Evolutionary conservation across 2,888 invertebrate species (phyloP).

Genomic region (Cryptocephalus primarius): DNA sequence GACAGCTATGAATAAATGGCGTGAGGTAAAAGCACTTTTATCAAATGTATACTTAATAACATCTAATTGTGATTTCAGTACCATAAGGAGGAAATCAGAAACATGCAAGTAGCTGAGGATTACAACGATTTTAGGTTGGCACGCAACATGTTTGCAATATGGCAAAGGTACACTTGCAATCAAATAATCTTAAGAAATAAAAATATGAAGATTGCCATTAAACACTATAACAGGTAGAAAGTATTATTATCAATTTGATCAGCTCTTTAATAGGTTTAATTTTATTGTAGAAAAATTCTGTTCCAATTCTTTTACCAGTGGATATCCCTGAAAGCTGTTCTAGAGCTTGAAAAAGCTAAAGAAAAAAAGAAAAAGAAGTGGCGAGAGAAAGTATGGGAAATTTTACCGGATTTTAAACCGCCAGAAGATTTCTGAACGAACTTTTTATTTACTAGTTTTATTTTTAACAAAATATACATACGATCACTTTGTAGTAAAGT

Average conservation of each 20-base stretch:
- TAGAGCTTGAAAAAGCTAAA: conserved; percentile 53
- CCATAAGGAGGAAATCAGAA: conserved; percentile 38
- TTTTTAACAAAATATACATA: neutral
- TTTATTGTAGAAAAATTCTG: conserved; percentile 28
- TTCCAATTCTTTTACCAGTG: conserved; percentile 44
- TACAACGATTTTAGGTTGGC: conserved; percentile 47
- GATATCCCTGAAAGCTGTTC: conserved; percentile 53
- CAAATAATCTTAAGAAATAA: conserved; percentile 21
- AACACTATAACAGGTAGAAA: conserved; percentile 41
- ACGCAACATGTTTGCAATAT: conserved; percentile 25
- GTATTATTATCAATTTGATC: neutral
- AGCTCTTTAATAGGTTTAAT: neutral
- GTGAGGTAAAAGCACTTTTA: conserved; percentile 29
- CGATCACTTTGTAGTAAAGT: conserved; percentile 34
- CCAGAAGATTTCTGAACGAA: conserved; percentile 15
- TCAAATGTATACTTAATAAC: neutral
- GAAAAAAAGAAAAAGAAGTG: conserved; percentile 57
- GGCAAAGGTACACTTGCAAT: conserved; percentile 24
- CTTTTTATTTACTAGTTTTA: neutral
- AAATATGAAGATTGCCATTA: conserved; percentile 31
- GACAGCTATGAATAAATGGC: conserved; percentile 40
- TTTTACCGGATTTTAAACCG: conserved; percentile 59
- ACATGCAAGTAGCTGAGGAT: conserved; percentile 61
- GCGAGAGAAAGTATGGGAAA: conserved; percentile 60
- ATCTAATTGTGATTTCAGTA: conserved; percentile 31